Base-by-base conservation (phyloP, 1,140 invertebrate species). In the Trigoniulus corallinus region DNA sequence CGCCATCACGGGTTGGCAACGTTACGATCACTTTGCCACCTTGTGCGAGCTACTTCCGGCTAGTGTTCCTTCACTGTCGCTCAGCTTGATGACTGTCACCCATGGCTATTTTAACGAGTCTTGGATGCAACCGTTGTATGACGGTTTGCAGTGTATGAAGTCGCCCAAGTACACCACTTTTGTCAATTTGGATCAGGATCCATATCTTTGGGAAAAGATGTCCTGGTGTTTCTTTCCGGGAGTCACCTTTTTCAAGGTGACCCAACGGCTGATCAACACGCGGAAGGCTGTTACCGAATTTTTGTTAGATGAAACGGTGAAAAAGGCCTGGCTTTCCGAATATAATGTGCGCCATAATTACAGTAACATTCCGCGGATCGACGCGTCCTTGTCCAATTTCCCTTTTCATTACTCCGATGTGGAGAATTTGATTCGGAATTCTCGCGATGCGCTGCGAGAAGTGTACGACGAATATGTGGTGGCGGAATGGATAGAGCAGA, bases 21-120 rank as follows among this genome's bases (percentile, higher is more conserved):
- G 80, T 56, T 94, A 88, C 61, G 88, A 93, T 65, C 93, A 98
- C 64, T 88, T 89, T 71, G 86, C 88, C 2, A 78, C 85, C 0
- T 72, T 96, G 15, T 94, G 88, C 64, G 94, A 98, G 68, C 66
- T 95, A 3, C 65, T 98, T n/a, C 84, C 85, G 1, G 74, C 77
- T 0, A 77, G 80, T 1, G 66, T 97, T 49, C 93, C 93, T 4
- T 81, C 80, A 0, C 64, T 88, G 2, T 75, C 74, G 1, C 58
- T 81, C 1, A 79, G 76, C 63, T 63, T 82, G 12, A 50, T 75
- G 3, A 74, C 77, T 1, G 65, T 71, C 0, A 69, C 69, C 12
- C 66, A 72, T 56, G 80, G 80, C 1, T 76, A 73, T 58, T 78
- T 79, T 56, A 77, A 78, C 59, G 64, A 68, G 1, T 69, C 72